Conservation (phyloP, 2,888 invertebrate species). For the Galerucella nymphaeae region DNA sequence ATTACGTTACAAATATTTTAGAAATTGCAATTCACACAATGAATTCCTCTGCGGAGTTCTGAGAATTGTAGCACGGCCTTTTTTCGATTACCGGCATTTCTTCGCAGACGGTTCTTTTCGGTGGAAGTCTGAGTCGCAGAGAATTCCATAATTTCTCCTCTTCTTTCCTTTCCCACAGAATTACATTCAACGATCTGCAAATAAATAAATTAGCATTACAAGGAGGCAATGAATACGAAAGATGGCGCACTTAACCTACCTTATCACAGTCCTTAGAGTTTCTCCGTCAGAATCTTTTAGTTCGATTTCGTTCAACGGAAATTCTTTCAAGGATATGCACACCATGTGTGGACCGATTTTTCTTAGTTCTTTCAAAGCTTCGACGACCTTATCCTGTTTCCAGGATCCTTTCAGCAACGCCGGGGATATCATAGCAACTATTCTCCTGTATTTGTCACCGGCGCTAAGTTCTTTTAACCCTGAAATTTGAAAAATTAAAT, state of each 20-base stretch:
- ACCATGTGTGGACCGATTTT: constrained; percentile 57
- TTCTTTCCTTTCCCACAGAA: constrained; percentile 65
- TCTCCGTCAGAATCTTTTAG: constrained; percentile 65
- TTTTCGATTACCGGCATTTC: constrained; percentile 46
- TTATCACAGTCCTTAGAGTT: constrained; percentile 57
- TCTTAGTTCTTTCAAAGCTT: constrained; percentile 65
- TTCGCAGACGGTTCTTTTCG: constrained; percentile 56
- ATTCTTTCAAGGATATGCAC: constrained; percentile 63
- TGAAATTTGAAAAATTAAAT: constrained; percentile 55
- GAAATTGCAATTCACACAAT: constrained; percentile 55
- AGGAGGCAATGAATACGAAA: too few species aligned
- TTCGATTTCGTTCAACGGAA: constrained; percentile 61
- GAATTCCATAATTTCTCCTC: constrained; percentile 72
- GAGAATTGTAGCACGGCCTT: constrained; percentile 58
- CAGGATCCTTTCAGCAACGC: constrained; percentile 65
- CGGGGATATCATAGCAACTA: constrained; percentile 67
- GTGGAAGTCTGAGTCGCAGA: constrained; percentile 73
- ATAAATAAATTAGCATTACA: not conserved
- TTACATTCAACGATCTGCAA: constrained; percentile 63
- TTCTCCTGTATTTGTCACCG: constrained; percentile 66
- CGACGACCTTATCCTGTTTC: constrained; percentile 63
- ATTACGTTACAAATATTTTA: too few species aligned
- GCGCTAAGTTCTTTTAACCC: constrained; percentile 71
- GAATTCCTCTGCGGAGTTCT: constrained; percentile 55
- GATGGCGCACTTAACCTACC: not conserved